These are phyloP conservation scores for Muraenolepis orangiensis DNA, from an alignment of 2,797 vertebrate genomes.

Conservation along the genomic window DNA sequence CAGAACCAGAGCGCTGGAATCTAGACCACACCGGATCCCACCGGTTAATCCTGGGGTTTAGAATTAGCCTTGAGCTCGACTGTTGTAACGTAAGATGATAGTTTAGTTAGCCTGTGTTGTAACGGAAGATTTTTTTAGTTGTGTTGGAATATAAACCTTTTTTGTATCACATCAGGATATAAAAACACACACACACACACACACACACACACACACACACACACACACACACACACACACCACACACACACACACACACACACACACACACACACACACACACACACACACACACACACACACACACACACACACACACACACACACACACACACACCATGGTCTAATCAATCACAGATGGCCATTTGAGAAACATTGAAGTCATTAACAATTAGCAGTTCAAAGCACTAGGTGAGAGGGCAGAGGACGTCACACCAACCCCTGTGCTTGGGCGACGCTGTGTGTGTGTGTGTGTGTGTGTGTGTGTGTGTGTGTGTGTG, in stretches of 20 bases:
- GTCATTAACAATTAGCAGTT: conserved; percentile 57
- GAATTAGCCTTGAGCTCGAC: not conserved
- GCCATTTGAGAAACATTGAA: conserved; percentile 43
- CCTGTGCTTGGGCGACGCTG: conserved; percentile 20
- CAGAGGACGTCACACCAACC: conserved; percentile 21
- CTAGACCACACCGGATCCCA: not conserved
- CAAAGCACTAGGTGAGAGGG: conserved; percentile 39
- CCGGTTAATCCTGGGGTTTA: not conserved
- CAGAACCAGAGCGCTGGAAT: not conserved
- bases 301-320: conserved; percentile 1
- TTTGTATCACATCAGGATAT: conserved; percentile 29
- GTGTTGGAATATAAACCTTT: conserved; percentile 10
- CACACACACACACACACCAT: conserved; percentile 3
- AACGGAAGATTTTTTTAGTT: too few species aligned
- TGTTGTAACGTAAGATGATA: conserved; percentile 15
- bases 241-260: conserved; percentile 6
- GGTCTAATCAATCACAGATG: conserved; percentile 52
- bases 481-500: not conserved
- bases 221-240: not conserved
- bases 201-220: not conserved
- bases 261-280: conserved; percentile 4
- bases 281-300: conserved; percentile 7
- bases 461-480: conserved; percentile 6
- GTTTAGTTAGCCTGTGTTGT: conserved; percentile 4
- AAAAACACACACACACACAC: conserved; percentile 40